phyloP scores from a whole-genome alignment of 2,888 invertebrate species.

The Lochmaea capreae region DNA sequence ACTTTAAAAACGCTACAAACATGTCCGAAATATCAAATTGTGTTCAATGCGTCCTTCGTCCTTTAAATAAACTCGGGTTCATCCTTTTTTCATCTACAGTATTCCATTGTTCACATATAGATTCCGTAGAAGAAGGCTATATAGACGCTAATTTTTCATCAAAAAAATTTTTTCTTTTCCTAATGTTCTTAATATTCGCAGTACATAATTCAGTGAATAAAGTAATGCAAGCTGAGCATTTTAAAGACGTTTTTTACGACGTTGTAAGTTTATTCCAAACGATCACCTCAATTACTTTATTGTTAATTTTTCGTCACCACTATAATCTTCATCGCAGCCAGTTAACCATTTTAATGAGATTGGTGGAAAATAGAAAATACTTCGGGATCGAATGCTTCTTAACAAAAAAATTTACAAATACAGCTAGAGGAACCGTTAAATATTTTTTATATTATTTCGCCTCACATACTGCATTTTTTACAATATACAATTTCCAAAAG shows the following conservation, averaged over 20 bases:
- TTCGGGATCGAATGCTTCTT: neutral
- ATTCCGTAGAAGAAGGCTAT: neutral
- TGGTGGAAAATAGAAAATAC: neutral
- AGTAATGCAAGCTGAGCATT: neutral
- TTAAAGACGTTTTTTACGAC: neutral
- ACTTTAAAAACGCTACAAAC: neutral
- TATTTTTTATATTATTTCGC: neutral
- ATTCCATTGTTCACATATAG: neutral
- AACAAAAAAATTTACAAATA: neutral
- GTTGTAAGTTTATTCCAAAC: neutral
- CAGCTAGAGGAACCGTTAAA: neutral
- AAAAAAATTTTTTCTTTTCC: neutral
- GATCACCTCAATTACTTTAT: neutral
- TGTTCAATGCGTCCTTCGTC: constrained; percentile 1
- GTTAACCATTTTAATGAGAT: neutral
- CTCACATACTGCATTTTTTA: neutral
- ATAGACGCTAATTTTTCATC: neutral
- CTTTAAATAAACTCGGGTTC: neutral
- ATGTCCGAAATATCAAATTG: neutral
- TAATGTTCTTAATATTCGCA: neutral
- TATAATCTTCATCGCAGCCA: neutral
- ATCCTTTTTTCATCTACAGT: neutral
- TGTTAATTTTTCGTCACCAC: neutral
- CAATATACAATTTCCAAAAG: neutral
- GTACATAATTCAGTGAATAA: neutral